These are phyloP conservation scores for Spondyliosoma cantharus DNA, from an alignment of 2,797 vertebrate species.

Conservation along the genomic window DNA sequence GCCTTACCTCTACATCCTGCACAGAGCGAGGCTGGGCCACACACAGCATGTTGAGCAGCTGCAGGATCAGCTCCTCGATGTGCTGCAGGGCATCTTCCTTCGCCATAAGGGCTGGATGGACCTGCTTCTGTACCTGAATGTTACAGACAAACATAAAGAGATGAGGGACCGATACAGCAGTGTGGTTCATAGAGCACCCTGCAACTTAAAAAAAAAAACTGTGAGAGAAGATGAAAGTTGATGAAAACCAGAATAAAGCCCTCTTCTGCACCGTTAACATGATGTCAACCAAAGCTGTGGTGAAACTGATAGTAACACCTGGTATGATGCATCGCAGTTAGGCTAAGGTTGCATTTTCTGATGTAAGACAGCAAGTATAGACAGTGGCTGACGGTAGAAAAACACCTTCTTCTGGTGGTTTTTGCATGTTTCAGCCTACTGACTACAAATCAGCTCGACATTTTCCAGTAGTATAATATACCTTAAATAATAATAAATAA, in stretches of 20 bases:
- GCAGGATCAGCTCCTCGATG: conserved; percentile 97
- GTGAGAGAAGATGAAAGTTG: neutral
- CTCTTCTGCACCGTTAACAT: neutral
- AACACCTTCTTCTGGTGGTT: neutral
- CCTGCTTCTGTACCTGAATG: conserved; percentile 95
- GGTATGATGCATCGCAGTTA: conserved; percentile 37
- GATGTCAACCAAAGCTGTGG: conserved; percentile 12
- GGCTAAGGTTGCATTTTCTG: conserved; percentile 18
- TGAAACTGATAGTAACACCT: conserved; percentile 34
- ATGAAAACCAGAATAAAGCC: neutral
- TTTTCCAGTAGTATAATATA: neutral
- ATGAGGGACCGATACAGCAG: neutral
- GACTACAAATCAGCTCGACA: conserved; percentile 2
- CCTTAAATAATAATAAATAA: neutral
- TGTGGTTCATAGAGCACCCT: neutral
- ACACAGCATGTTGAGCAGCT: conserved; percentile 97
- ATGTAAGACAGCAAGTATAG: conserved; percentile 40
- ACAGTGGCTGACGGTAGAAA: conserved; percentile 6
- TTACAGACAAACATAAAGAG: conserved; percentile 1
- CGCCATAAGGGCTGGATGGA: conserved; percentile 94
- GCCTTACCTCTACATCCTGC: conserved; percentile 93
- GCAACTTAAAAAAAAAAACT: neutral
- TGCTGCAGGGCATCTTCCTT: conserved; percentile 98
- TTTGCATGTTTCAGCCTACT: conserved; percentile 1
- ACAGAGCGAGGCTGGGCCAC: conserved; percentile 95